Evolutionary conservation across 2,113 vertebrate species (phyloP).

Genomic region (Xenopus laevis): DNA sequence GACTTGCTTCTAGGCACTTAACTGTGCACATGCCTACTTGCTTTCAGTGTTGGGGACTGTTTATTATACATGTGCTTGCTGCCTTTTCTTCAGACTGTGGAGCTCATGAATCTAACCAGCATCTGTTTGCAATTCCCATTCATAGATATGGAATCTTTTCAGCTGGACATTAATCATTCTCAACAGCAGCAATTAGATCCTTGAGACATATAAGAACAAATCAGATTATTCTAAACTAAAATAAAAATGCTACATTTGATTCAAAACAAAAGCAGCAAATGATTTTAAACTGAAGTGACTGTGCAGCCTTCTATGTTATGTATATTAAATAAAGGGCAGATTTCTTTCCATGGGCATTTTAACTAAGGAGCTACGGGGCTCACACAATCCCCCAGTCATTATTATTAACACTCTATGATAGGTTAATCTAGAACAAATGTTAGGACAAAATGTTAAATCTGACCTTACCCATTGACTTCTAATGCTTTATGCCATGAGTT

Average conservation of each 20-base stretch:
- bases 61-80: neutral
- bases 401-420: no score
- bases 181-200: conserved; percentile 57
- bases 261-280: conserved; percentile 1
- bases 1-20: no score
- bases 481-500: no score
- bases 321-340: no score
- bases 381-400: no score
- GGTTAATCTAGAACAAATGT: no score
- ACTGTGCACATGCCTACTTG: neutral
- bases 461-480: no score
- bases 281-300: neutral
- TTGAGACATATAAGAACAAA: conserved; percentile 50
- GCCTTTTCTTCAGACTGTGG: no score
- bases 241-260: neutral
- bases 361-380: no score
- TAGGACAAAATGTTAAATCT: no score
- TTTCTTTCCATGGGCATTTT: no score
- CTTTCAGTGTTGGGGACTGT: conserved; percentile 6
- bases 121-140: conserved; percentile 61
- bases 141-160: conserved; percentile 57
- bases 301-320: no score
- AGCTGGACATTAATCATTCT: conserved; percentile 60
- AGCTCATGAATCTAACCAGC: conserved; percentile 53
- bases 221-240: conserved; percentile 49